phyloP scores from a whole-genome alignment of 1,140 invertebrate species.

The Octopus sinensis region DNA sequence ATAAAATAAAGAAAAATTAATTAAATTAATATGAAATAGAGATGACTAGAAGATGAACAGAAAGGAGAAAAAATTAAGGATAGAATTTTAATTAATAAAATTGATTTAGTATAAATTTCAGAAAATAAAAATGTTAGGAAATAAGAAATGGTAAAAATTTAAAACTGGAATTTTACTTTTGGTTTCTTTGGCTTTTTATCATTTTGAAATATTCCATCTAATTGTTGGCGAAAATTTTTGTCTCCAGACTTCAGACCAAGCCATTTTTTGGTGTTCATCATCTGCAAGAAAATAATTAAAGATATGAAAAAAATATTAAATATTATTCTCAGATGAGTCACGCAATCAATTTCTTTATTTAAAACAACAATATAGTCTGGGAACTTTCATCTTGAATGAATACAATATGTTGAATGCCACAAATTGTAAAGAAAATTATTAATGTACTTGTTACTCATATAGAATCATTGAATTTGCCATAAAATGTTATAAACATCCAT shows the following conservation, averaged over 20 bases:
- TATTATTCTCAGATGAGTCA: neutral
- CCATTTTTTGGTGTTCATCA: conserved; percentile 13
- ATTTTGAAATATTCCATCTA: conserved; percentile 5
- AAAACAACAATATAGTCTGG: too few relatives aligned
- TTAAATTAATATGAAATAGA: neutral
- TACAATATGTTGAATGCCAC: too few relatives aligned
- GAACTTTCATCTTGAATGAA: too few relatives aligned
- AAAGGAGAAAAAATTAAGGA: neutral
- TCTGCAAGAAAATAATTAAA: neutral
- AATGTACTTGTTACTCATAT: too few relatives aligned
- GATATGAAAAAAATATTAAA: neutral
- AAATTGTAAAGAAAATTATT: too few relatives aligned
- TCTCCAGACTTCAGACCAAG: neutral
- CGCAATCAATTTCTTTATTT: too few relatives aligned
- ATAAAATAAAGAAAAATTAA: neutral
- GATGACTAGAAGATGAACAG: neutral
- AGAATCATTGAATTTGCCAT: too few relatives aligned
- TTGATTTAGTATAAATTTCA: neutral
- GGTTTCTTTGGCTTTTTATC: conserved; percentile 8
- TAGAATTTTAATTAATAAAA: neutral
- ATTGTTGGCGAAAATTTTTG: conserved; percentile 10
- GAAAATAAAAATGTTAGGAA: neutral
- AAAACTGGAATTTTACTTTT: neutral
- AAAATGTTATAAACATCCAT: too few relatives aligned
- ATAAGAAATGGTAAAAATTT: neutral